Percentiles rank a stretch among this genome's conserved stretches.
Conservation (phyloP, 2,113 vertebrate species). For the Archilochus colubris region DNA sequence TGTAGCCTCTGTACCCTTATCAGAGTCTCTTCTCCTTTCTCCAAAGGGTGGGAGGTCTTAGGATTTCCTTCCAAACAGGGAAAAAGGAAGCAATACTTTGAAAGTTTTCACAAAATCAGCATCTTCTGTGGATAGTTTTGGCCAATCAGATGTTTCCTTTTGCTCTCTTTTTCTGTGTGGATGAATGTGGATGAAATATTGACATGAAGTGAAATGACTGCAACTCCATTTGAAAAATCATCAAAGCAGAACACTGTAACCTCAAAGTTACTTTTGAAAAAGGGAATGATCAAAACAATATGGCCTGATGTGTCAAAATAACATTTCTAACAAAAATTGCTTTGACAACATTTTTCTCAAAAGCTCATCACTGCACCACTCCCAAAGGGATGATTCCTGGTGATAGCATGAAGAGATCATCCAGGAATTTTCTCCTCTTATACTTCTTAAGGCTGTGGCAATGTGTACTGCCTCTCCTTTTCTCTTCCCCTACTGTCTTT, state of each 20-base stretch:
- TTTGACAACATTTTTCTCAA: slow-evolving; percentile 30
- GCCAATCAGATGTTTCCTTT: slow-evolving; percentile 45
- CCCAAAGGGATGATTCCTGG: slow-evolving; percentile 9
- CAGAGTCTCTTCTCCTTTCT: not conserved
- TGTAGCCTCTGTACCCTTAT: not conserved
- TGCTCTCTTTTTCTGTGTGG: not conserved
- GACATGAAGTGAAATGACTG: slow-evolving; percentile 12
- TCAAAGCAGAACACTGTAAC: slow-evolving; percentile 54
- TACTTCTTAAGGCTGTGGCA: not conserved
- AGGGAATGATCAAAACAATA: slow-evolving; percentile 46
- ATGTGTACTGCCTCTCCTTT: not conserved
- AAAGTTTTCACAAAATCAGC: not conserved
- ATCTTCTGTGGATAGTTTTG: not conserved
- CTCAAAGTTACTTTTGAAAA: slow-evolving; percentile 48
- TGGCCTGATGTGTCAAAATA: not conserved
- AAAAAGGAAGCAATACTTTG: not conserved
- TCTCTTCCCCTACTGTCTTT: not conserved
- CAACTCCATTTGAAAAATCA: slow-evolving; percentile 45
- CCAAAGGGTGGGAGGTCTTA: not conserved
- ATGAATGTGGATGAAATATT: slow-evolving; percentile 27
- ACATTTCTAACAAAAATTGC: slow-evolving; percentile 26
- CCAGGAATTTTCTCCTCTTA: not conserved
- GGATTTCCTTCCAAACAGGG: not conserved
- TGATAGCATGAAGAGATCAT: not conserved
- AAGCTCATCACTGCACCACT: slow-evolving; percentile 2